A percentile compares a stretch with the other conserved stretches of the same genome.
Evolutionary conservation across 2,888 invertebrate species (phyloP).

Genomic region (Ashinkailepas kermadecensis): DNA sequence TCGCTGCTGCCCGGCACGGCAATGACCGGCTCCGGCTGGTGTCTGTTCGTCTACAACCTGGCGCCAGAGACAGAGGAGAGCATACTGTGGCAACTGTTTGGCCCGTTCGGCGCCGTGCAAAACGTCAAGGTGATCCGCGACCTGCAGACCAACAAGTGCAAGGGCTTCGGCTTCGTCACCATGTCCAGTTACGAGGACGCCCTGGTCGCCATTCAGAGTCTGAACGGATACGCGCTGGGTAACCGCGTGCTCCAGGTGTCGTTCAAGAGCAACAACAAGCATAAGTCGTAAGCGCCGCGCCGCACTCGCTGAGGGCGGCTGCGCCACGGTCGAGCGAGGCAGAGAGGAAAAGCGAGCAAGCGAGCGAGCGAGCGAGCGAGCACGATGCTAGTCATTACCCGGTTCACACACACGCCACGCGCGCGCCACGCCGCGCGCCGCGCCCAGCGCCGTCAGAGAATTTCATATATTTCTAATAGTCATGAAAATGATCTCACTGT

Average conservation of each 20-base stretch:
- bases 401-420: constrained; percentile 1
- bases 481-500: constrained; percentile 22
- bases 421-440: constrained; percentile 24
- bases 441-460: background rate
- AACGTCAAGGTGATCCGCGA: constrained; percentile 94
- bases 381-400: constrained; percentile 14
- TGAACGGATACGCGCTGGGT: constrained; percentile 92
- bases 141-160: constrained; percentile 92
- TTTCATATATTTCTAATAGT: constrained; percentile 22
- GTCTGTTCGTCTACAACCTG: constrained; percentile 87
- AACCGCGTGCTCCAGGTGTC: constrained; percentile 92
- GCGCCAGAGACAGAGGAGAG: constrained; percentile 87
- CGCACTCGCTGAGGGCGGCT: background rate
- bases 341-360: background rate
- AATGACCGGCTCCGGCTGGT: constrained; percentile 72
- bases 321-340: constrained; percentile 23
- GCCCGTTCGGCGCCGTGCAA: constrained; percentile 94
- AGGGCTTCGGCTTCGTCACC: constrained; percentile 96
- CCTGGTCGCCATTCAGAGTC: constrained; percentile 87
- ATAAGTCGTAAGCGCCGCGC: constrained; percentile 39
- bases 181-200: constrained; percentile 99
- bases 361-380: constrained; percentile 11
- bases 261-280: constrained; percentile 50
- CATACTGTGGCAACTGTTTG: constrained; percentile 88
- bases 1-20: constrained; percentile 71